Conservation (phyloP, 2,113 vertebrate species). For the Malurus cyaneus region DNA sequence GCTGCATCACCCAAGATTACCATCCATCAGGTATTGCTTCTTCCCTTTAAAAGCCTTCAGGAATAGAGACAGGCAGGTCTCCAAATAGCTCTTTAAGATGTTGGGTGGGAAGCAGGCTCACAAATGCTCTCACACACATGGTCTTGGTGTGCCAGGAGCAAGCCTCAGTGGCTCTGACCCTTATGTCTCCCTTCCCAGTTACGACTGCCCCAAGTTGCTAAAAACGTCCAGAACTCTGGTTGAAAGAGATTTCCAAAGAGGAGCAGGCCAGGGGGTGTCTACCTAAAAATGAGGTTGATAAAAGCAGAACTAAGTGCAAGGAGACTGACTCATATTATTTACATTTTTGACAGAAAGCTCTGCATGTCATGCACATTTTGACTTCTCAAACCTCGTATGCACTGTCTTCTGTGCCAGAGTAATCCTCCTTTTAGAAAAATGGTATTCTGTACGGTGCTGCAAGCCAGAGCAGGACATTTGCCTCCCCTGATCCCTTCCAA, state of each 20-base stretch:
- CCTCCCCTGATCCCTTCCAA: background rate
- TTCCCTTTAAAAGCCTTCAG: background rate
- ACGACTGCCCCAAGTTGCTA: background rate
- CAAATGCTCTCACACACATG: background rate
- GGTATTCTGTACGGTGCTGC: conserved; percentile 3
- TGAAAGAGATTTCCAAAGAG: background rate
- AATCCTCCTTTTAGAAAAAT: conserved; percentile 30
- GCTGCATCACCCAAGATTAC: background rate
- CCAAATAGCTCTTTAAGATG: background rate
- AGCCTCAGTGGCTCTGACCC: background rate
- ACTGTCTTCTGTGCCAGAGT: conserved; percentile 48
- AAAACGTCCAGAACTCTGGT: background rate
- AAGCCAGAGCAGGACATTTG: background rate
- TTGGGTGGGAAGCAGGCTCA: background rate
- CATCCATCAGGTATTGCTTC: background rate
- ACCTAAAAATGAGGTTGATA: conserved; percentile 24
- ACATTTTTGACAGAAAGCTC: conserved; percentile 59
- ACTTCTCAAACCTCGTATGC: conserved; percentile 6
- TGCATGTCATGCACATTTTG: conserved; percentile 1
- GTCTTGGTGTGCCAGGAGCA: background rate
- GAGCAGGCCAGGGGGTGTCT: background rate
- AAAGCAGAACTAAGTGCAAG: conserved; percentile 55
- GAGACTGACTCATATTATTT: conserved; percentile 62
- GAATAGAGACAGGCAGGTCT: background rate
- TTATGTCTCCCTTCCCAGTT: background rate